These are phyloP conservation scores for Onychostoma macrolepis DNA, from an alignment of 2,113 vertebrate species.

Conservation along the genomic window DNA sequence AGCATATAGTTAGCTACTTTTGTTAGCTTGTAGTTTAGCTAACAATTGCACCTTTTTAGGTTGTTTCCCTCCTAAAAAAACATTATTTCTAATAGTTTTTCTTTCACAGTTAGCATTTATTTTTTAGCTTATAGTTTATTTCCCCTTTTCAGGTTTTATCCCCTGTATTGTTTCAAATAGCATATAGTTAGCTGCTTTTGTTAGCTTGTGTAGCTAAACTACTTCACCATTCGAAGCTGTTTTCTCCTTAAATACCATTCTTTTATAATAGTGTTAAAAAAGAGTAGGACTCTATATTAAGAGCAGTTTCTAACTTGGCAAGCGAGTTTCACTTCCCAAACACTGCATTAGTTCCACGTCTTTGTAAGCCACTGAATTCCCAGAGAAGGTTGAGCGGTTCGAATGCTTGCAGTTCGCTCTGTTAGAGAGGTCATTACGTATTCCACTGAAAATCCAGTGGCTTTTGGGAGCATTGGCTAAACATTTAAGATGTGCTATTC, in stretches of 20 bases:
- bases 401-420: background rate
- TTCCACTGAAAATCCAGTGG: background rate
- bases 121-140: background rate
- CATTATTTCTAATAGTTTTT: background rate
- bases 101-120: background rate
- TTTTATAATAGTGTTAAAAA: background rate
- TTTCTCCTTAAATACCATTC: background rate
- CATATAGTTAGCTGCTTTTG: background rate
- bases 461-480: background rate
- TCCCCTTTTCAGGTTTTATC: background rate
- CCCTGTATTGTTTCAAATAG: background rate
- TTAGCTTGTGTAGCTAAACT: no score
- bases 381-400: background rate
- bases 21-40: no score
- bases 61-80: no score
- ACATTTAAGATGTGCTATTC: slow-evolving; percentile 8
- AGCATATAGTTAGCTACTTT: no score
- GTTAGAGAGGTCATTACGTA: background rate
- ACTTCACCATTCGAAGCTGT: background rate
- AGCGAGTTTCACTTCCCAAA: background rate
- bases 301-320: background rate
- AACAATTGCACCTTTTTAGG: background rate
- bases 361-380: slow-evolving; percentile 3
- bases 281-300: background rate
- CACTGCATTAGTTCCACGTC: background rate